Evolutionary conservation across 2,797 vertebrate species (phyloP), one percentile per base, ranked within the genome.

Genomic region (Myotis daubentonii): DNA sequence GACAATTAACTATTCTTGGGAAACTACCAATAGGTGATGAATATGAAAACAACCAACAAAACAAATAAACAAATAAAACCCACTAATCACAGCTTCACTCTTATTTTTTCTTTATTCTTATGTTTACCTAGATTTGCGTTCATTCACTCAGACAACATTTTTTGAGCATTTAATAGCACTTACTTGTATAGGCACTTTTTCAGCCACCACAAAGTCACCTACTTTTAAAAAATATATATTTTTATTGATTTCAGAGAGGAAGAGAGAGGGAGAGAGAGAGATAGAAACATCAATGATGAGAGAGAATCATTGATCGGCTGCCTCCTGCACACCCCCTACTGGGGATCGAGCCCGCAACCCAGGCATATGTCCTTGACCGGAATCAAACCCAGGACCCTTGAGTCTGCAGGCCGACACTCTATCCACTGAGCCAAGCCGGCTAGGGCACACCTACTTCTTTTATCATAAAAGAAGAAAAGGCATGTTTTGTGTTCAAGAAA

Each of bases 1-100:
- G 53, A 91, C 41, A 93, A n/a, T 79, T 38, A 89, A 81, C 33
- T 85, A 36, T 93, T 92, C 83, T 93, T 74, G 60, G 75, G 41
- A 88, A 83, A 88, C 36, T 57, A 71, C 74, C 70, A 92, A 76
- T 41, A 84, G 23, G 44, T 79, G 60, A 79, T 60, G 11, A 72
- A 44, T 85, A 66, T 33, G 60, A 92, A 87, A 93, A 75, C 23
- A 89, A 87, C 80, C 2, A 89, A 84, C 44, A 6, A 55, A 79
- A 36, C 36, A 89, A 87, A 80, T 2, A 89, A 84, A 71, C 6
- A 55, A 80, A 78, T 33, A 33, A 80, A 78, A 70, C 30, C 28
- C n/a, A 44, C 44, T 25, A 84, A 70, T 92, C 25, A 89, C 4
- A 87, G 30, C 10, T 53, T 93, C 65, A 47, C 10, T 89, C 44